phyloP scores from a whole-genome alignment of 1,140 invertebrate species.

The Ephestia elutella region DNA sequence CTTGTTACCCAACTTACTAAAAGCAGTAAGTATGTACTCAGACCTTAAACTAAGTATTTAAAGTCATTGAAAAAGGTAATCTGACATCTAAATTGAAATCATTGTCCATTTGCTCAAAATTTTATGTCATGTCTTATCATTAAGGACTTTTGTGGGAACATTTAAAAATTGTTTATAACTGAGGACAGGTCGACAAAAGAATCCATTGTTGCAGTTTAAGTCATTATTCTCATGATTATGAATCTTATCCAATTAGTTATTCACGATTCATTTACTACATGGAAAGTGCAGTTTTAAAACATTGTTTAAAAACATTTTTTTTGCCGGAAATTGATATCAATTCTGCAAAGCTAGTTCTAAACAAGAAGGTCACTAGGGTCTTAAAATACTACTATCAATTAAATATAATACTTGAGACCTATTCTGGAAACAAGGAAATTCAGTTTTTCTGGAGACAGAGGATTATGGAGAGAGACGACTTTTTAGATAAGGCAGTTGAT shows the following conservation, averaged over 20 bases:
- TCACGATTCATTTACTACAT: not conserved
- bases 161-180: not conserved
- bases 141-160: not conserved
- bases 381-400: no score
- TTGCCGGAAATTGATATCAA: no score
- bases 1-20: no score
- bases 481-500: no score
- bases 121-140: not conserved
- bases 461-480: no score
- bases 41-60: not conserved
- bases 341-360: no score
- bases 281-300: not conserved
- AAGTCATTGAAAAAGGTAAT: not conserved
- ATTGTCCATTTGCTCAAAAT: not conserved
- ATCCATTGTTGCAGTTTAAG: not conserved
- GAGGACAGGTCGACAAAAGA: constrained; percentile 1
- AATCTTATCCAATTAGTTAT: not conserved
- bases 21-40: no score
- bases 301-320: no score
- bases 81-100: not conserved
- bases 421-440: no score
- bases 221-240: constrained; percentile 2
- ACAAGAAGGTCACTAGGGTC: no score
- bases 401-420: no score
- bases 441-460: no score